phyloP scores from a whole-genome alignment of 64 coral and sea anemone genomes.

The Actinia equina region DNA sequence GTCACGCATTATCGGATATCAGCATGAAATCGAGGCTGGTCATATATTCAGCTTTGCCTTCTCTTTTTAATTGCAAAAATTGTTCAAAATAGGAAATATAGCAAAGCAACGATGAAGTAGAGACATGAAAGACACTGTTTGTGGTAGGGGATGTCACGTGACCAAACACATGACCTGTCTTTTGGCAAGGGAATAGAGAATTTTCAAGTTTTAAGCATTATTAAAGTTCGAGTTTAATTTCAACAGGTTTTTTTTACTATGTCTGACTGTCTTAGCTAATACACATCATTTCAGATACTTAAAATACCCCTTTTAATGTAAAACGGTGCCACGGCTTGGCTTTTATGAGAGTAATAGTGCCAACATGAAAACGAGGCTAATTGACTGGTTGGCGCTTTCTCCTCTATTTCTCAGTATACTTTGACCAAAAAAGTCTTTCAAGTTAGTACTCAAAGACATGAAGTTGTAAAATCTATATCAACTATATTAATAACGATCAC shows the following conservation, averaged over 20 bases:
- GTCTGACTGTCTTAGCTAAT: background rate
- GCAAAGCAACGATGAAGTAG: background rate
- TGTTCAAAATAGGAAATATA: background rate
- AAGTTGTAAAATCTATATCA: background rate
- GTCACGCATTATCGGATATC: background rate
- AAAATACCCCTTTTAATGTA: background rate
- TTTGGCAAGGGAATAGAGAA: background rate
- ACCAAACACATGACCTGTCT: background rate
- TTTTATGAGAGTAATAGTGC: background rate
- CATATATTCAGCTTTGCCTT: background rate
- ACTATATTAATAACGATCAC: background rate
- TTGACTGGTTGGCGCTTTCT: constrained; percentile 13
- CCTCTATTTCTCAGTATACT: constrained; percentile 12
- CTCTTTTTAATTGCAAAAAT: background rate
- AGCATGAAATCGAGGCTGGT: background rate
- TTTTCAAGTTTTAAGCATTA: background rate
- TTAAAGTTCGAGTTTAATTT: background rate
- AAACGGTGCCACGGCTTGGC: background rate
- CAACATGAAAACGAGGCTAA: constrained; percentile 35
- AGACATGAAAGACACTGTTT: background rate
- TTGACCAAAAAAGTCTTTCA: constrained; percentile 13
- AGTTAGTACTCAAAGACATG: constrained; percentile 8
- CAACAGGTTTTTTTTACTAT: background rate
- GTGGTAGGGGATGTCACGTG: background rate
- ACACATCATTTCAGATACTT: background rate